These are phyloP conservation scores for Microctonus brassicae DNA, from an alignment of 2,888 invertebrate genomes.

Conservation along the genomic window DNA sequence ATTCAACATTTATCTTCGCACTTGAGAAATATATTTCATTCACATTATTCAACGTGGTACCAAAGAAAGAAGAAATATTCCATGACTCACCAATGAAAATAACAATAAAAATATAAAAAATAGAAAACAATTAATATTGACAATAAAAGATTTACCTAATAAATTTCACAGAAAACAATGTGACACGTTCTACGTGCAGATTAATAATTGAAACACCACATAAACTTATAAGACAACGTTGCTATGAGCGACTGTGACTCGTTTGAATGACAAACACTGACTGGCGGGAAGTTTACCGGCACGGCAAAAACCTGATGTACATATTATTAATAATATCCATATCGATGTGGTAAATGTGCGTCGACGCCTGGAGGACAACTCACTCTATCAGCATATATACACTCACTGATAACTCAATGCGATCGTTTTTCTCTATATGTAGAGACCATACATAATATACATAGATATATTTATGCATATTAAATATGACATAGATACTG, in stretches of 20 bases:
- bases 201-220: neutral
- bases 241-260: constrained; percentile 5
- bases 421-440: neutral
- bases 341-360: constrained; percentile 31
- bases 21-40: too few species aligned
- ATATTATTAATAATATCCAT: constrained; percentile 24
- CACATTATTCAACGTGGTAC: too few species aligned
- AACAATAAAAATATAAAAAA: neutral
- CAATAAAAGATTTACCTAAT: neutral
- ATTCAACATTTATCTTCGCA: too few species aligned
- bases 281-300: constrained; percentile 23
- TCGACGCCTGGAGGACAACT: constrained; percentile 22
- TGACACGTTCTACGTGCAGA: neutral
- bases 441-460: neutral
- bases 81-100: too few species aligned
- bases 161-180: neutral
- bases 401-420: neutral
- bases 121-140: neutral
- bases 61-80: too few species aligned
- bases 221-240: neutral
- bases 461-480: neutral
- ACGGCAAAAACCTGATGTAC: constrained; percentile 19
- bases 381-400: neutral
- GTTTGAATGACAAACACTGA: constrained; percentile 31
- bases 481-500: too few species aligned